Evolutionary conservation across 2,888 invertebrate species (phyloP).

Genomic region (Eupithecia insigniata): DNA sequence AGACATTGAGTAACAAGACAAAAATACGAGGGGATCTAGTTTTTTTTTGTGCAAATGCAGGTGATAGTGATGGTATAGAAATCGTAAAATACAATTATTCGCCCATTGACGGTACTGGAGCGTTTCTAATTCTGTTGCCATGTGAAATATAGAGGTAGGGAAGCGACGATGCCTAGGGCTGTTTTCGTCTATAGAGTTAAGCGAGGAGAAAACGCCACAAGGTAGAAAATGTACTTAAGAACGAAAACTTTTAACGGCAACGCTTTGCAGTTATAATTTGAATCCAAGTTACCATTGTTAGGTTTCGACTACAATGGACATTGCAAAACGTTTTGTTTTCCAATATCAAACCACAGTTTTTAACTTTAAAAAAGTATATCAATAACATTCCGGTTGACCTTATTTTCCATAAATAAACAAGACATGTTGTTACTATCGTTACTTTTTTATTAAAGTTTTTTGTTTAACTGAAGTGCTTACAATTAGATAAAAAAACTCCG

Average conservation of each 20-base stretch:
- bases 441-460: background rate
- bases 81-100: conserved; percentile 78
- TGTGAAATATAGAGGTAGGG: conserved; percentile 47
- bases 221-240: conserved; percentile 35
- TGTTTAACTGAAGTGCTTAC: conserved; percentile 9
- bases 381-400: background rate
- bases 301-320: conserved; percentile 32
- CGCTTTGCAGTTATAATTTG: conserved; percentile 43
- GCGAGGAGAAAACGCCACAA: conserved; percentile 27
- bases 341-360: background rate
- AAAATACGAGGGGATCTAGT: conserved; percentile 72
- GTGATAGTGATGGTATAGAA: conserved; percentile 74
- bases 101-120: conserved; percentile 71
- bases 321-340: background rate
- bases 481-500: conserved; percentile 5
- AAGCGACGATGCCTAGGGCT: conserved; percentile 34
- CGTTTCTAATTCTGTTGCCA: conserved; percentile 68
- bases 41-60: conserved; percentile 71
- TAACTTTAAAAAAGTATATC: background rate
- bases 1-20: conserved; percentile 81
- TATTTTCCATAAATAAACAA: background rate
- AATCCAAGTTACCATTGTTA: conserved; percentile 40
- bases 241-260: conserved; percentile 47
- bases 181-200: background rate
- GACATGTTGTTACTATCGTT: background rate